Conservation (phyloP, 2,888 invertebrate species). For the Laspeyria flexula region DNA sequence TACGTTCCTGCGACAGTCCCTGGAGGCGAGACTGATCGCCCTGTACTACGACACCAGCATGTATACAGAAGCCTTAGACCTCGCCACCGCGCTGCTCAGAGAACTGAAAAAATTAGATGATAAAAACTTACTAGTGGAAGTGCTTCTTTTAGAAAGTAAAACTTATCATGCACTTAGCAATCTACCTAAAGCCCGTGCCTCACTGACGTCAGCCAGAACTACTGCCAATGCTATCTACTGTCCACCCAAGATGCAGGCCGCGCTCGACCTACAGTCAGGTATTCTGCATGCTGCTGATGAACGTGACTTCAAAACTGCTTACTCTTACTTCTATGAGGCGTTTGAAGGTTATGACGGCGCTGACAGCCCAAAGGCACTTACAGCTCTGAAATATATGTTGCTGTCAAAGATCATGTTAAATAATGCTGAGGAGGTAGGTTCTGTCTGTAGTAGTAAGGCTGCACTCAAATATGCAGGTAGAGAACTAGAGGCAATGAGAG, state of each 20-base stretch:
- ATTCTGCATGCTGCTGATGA: slow-evolving; percentile 99
- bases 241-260: slow-evolving; percentile 99
- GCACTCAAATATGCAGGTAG: slow-evolving; percentile 98
- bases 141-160: slow-evolving; percentile 98
- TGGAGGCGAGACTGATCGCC: slow-evolving; percentile 97
- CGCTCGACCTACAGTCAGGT: slow-evolving; percentile 98
- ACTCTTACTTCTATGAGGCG: slow-evolving; percentile 99
- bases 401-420: slow-evolving; percentile 99
- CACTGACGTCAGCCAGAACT: slow-evolving; percentile 98
- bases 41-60: slow-evolving; percentile 97
- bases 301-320: slow-evolving; percentile 99
- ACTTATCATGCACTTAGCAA: slow-evolving; percentile 99
- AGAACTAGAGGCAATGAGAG: slow-evolving; percentile 99
- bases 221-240: slow-evolving; percentile 99
- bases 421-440: slow-evolving; percentile 97
- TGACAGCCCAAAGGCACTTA: slow-evolving; percentile 95
- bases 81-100: slow-evolving; percentile 94
- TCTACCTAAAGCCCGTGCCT: slow-evolving; percentile 98
- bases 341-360: slow-evolving; percentile 99
- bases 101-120: slow-evolving; percentile 99
- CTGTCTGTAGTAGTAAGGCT: slow-evolving; percentile 97
- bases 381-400: slow-evolving; percentile 99
- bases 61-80: slow-evolving; percentile 93
- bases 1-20: slow-evolving; percentile 97
- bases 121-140: slow-evolving; percentile 99